Conservation (phyloP, 2,888 invertebrate genomes). For the Bombyx huttoni region DNA sequence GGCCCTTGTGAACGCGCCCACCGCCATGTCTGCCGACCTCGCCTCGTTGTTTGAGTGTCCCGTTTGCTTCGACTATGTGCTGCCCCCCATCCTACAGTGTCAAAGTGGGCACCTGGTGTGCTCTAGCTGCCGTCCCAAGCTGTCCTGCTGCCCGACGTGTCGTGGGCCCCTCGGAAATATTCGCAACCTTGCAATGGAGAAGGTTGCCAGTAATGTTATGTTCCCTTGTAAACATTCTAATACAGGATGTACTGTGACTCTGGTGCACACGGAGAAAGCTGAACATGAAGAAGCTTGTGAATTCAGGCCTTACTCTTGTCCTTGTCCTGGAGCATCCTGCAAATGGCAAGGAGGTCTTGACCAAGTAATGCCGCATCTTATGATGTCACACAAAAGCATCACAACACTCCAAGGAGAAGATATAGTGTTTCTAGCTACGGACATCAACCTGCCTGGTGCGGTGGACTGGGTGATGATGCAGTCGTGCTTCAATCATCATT, state of each 20-base stretch:
- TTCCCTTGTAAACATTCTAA: conserved; percentile 99
- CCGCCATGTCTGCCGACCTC: conserved; percentile 86
- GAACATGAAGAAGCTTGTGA: conserved; percentile 99
- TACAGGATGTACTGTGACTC: conserved; percentile 92
- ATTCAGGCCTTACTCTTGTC: conserved; percentile 97
- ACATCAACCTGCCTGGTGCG: conserved; percentile 98
- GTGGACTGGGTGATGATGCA: conserved; percentile 99
- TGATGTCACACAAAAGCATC: conserved; percentile 97
- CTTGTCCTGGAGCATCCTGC: conserved; percentile 99
- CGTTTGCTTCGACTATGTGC: conserved; percentile 99
- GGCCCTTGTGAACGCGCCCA: conserved; percentile 71
- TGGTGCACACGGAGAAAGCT: conserved; percentile 96
- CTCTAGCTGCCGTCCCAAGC: conserved; percentile 96
- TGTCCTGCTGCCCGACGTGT: conserved; percentile 98
- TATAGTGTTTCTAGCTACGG: conserved; percentile 99
- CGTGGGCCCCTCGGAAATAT: conserved; percentile 97
- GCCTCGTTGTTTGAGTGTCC: conserved; percentile 95
- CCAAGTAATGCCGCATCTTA: conserved; percentile 98
- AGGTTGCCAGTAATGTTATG: conserved; percentile 97
- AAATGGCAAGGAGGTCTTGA: conserved; percentile 99
- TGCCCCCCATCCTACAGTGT: conserved; percentile 98
- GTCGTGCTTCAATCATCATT: conserved; percentile 98
- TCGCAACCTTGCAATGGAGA: conserved; percentile 99
- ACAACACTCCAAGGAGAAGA: conserved; percentile 99
- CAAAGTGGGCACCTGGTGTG: conserved; percentile 99